Conservation (phyloP, 2,797 vertebrate species). For the Megaceryle alcyon region DNA sequence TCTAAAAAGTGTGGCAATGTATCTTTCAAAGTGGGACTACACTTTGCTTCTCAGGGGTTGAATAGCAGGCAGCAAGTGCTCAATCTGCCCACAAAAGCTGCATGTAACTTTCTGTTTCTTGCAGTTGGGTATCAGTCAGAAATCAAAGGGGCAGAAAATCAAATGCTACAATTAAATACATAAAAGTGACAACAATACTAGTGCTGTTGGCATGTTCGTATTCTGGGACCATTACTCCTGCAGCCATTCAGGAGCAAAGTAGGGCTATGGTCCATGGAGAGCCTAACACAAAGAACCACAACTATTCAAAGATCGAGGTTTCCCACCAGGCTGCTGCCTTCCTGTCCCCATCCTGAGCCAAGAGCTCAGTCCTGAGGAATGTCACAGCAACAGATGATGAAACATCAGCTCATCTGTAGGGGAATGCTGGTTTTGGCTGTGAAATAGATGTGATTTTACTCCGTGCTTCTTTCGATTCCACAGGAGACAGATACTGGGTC, state of each 20-base stretch:
- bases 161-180: neutral
- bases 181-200: neutral
- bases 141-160: neutral
- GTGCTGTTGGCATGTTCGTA: rapidly evolving
- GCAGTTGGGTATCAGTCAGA: neutral
- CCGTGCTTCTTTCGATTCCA: slow-evolving; percentile 31
- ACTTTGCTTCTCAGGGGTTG: neutral
- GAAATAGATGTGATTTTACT: neutral
- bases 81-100: neutral
- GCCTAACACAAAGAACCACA: neutral
- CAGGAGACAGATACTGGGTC: slow-evolving; percentile 95
- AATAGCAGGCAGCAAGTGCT: neutral
- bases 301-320: neutral
- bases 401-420: rapidly evolving
- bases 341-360: neutral
- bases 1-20: neutral
- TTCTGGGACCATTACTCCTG: neutral
- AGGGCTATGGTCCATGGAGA: neutral
- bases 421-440: neutral
- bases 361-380: neutral
- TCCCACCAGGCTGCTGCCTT: neutral
- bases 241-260: neutral
- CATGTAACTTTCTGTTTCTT: neutral
- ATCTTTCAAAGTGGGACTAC: neutral
- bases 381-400: neutral